Evolutionary conservation across 2,113 vertebrate species (phyloP).

Genomic region (Pteruthius melanotis): DNA sequence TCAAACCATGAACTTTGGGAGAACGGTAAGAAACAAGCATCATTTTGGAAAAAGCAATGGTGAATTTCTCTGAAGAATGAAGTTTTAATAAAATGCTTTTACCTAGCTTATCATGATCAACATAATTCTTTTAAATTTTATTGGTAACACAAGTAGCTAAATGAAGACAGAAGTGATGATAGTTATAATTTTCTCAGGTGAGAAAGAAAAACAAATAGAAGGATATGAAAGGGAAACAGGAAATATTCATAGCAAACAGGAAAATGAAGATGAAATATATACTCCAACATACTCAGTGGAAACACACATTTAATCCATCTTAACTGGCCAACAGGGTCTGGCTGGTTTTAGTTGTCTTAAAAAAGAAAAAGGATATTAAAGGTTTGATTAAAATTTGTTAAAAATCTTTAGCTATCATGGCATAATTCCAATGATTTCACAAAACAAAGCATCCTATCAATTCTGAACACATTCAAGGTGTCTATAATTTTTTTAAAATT

Average conservation of each 20-base stretch:
- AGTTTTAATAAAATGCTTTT: neutral
- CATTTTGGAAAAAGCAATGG: neutral
- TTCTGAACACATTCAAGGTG: neutral
- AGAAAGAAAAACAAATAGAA: neutral
- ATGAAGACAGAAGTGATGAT: neutral
- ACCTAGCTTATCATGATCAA: neutral
- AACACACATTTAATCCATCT: neutral
- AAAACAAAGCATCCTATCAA: neutral
- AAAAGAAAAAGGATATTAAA: neutral
- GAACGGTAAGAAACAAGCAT: neutral
- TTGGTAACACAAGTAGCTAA: neutral
- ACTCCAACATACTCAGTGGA: neutral
- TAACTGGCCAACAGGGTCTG: neutral
- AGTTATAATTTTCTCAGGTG: neutral
- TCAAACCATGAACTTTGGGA: neutral
- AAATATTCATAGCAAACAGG: neutral
- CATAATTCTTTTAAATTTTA: neutral
- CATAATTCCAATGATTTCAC: neutral
- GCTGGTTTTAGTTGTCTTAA: neutral
- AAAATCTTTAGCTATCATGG: neutral
- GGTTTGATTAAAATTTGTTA: neutral
- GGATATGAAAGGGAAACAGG: neutral
- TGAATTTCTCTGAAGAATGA: neutral
- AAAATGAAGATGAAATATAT: neutral
- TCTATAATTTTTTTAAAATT: neutral